Base-by-base conservation (phyloP, 2,113 vertebrate species). In the Scytalopus superciliaris region DNA sequence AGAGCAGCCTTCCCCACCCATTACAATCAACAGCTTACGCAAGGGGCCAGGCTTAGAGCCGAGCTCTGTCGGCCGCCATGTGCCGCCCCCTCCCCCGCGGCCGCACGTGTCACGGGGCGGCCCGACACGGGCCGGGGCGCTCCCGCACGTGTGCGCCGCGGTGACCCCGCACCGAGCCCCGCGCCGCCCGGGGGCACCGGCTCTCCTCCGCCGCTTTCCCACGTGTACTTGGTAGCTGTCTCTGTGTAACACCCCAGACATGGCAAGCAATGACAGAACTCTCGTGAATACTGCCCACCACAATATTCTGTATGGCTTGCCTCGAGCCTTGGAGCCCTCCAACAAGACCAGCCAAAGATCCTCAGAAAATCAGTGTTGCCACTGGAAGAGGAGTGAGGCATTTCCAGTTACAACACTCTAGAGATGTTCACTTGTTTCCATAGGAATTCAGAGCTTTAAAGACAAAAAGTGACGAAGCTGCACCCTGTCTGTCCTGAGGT, bases 101-200 rank as follows among this genome's bases (percentile, higher is more conserved):
- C 83, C 14, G 94, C 98, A 98, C 94, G 95, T 97, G 98, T 93
- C 79, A 44, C 47, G 47, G 91, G 97, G 97, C 82, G 97, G 97
- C 69, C 96, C 89, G 84, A 93, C 96, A 96, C 27, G 94, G 12
- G 62, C 23, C 14, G 28, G 10, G 52, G 53, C 42, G 19, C 62
- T 45, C 8, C 87, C 62, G 70, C 87, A 98, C 98, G 63, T 97
- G 97, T 80, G 67, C 57, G 15, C 93, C 63, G 87, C 87, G 33
- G 53, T 85, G 96, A 97, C 84, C 70, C 3, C 31, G 28, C 28
- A n/a, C n/a, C n/a, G n/a, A n/a, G n/a, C n/a, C n/a, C n/a, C n/a
- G n/a, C n/a, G n/a, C n/a, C n/a, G n/a, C n/a, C n/a, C n/a, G n/a
- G n/a, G n/a, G n/a, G n/a, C n/a, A n/a, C n/a, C n/a, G n/a, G n/a